Evolutionary conservation across 2,888 invertebrate genomes (phyloP).

Genomic region (Plebejus argus): DNA sequence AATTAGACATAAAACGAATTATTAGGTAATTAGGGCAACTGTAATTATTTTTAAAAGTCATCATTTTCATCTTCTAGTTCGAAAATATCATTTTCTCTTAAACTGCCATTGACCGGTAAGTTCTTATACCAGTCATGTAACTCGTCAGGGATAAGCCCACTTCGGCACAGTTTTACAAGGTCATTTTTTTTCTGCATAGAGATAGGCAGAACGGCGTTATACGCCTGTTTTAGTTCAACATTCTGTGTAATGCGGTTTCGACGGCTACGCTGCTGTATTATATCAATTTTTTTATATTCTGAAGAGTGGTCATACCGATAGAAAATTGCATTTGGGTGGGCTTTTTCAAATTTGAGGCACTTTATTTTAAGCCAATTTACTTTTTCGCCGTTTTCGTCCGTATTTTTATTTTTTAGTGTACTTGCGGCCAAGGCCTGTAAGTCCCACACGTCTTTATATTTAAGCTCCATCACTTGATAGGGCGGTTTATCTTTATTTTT

Average conservation of each 20-base stretch:
- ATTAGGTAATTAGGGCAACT: too few species aligned
- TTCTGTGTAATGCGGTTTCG: neutral
- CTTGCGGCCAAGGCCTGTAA: neutral
- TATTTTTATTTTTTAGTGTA: neutral
- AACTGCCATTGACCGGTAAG: too few species aligned
- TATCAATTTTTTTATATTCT: neutral
- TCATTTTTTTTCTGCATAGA: neutral
- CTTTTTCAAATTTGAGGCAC: neutral
- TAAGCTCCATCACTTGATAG: too few species aligned
- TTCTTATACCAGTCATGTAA: too few species aligned
- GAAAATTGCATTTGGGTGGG: too few species aligned
- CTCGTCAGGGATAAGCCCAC: too few species aligned
- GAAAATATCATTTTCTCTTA: neutral
- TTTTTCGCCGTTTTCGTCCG: constrained; percentile 1
- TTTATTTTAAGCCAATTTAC: neutral
- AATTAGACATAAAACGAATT: too few species aligned
- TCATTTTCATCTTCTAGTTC: constrained; percentile 1
- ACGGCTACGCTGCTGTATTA: neutral
- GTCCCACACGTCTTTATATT: neutral
- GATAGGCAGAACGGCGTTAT: neutral
- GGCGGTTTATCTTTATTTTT: neutral
- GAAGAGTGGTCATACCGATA: neutral
- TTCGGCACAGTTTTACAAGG: too few species aligned
- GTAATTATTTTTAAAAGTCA: too few species aligned
- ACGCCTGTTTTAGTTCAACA: neutral